These are phyloP conservation scores for Python bivittatus DNA, from an alignment of 2,113 vertebrate genomes.

Conservation along the genomic window DNA sequence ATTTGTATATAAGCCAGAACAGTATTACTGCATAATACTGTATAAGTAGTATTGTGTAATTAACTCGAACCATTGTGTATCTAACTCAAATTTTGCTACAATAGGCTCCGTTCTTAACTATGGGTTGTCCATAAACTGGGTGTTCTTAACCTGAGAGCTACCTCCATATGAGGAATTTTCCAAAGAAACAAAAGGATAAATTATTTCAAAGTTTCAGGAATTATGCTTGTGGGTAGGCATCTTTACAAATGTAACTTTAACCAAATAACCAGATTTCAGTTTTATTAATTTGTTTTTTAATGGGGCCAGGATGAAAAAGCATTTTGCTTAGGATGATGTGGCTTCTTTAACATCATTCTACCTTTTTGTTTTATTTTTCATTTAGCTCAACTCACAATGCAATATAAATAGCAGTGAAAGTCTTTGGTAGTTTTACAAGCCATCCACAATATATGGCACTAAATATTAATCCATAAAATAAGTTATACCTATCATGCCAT, in stretches of 20 bases:
- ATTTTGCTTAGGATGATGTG: not conserved
- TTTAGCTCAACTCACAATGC: not conserved
- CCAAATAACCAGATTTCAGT: not conserved
- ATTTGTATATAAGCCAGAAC: too few relatives aligned
- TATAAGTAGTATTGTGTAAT: too few relatives aligned
- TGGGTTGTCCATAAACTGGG: too few relatives aligned
- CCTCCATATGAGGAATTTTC: not conserved
- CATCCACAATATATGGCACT: not conserved
- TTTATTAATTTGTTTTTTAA: not conserved
- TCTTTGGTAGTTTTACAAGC: not conserved
- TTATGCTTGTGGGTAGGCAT: not conserved
- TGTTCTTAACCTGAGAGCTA: too few relatives aligned
- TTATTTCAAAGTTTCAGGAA: not conserved
- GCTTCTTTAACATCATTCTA: not conserved
- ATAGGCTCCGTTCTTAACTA: too few relatives aligned
- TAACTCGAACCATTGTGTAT: too few relatives aligned
- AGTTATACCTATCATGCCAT: not conserved
- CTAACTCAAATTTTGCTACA: too few relatives aligned
- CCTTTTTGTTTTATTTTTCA: not conserved
- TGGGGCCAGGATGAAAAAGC: not conserved
- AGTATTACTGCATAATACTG: too few relatives aligned
- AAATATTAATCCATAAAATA: not conserved
- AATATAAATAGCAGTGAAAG: not conserved
- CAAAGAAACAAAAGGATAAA: not conserved
- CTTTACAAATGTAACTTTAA: not conserved